phyloP scores from a whole-genome alignment of 2,888 invertebrate species.

The Campaea margaritaria region DNA sequence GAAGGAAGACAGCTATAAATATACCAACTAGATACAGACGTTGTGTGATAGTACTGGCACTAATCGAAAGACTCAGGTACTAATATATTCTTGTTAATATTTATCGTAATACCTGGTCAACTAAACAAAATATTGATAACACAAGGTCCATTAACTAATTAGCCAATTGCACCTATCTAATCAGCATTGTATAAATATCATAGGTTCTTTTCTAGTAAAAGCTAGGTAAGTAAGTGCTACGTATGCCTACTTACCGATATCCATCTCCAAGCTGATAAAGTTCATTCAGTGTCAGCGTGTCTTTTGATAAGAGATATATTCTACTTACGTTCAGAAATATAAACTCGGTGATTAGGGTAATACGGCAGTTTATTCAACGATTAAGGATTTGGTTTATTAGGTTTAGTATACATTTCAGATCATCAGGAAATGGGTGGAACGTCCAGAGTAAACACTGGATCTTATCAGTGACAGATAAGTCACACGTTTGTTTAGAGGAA shows the following conservation, averaged over 20 bases:
- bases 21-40: neutral
- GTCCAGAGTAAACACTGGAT: conserved; percentile 9
- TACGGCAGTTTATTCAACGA: too few species aligned
- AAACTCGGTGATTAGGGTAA: too few species aligned
- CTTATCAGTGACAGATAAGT: conserved; percentile 14
- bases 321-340: too few species aligned
- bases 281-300: conserved; percentile 23
- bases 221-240: conserved; percentile 15
- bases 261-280: conserved; percentile 23
- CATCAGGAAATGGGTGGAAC: neutral
- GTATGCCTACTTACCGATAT: conserved; percentile 11
- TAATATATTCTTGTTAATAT: too few species aligned
- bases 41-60: too few species aligned
- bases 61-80: too few species aligned
- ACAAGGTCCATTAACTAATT: conserved; percentile 37
- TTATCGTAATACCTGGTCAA: too few species aligned
- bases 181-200: conserved; percentile 26
- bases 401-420: neutral
- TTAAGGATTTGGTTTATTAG: too few species aligned
- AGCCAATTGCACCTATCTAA: conserved; percentile 29
- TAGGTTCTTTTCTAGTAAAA: conserved; percentile 23
- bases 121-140: conserved; percentile 18
- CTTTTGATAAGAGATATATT: too few species aligned
- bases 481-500: neutral
- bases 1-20: neutral